Evolutionary conservation across 2,113 vertebrate species (phyloP).

Genomic region (Dryoscopus gambensis): DNA sequence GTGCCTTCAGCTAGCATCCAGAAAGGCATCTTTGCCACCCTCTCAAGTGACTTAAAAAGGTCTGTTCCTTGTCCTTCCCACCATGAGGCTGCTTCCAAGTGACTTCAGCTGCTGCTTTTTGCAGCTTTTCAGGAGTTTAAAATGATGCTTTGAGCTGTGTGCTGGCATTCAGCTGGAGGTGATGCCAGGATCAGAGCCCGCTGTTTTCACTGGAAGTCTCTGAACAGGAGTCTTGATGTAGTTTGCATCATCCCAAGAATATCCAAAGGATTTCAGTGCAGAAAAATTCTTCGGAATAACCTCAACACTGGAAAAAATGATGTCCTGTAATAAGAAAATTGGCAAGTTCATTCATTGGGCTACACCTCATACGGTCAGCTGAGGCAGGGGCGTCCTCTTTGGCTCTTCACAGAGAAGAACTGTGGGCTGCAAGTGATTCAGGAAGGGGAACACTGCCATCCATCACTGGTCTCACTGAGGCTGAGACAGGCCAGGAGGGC

Average conservation of each 20-base stretch:
- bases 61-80: not conserved
- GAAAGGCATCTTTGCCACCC: not conserved
- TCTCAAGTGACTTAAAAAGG: not conserved
- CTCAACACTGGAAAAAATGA: not conserved
- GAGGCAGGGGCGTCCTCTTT: not conserved
- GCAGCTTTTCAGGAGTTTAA: not conserved
- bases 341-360: not conserved
- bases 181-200: not conserved
- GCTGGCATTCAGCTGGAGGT: not conserved
- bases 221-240: not conserved
- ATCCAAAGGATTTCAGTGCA: not conserved
- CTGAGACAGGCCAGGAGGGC: not conserved
- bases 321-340: not conserved
- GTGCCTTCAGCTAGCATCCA: fast-evolving
- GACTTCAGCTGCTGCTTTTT: not conserved
- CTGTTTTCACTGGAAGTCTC: not conserved
- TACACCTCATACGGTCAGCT: not conserved
- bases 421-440: not conserved
- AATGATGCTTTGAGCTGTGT: not conserved
- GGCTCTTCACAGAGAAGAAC: not conserved
- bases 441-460: not conserved
- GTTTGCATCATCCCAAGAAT: not conserved
- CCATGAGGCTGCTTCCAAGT: not conserved
- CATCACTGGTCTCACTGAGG: not conserved
- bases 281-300: not conserved